Conservation (phyloP, 2,113 vertebrate genomes). For the Conger conger region DNA sequence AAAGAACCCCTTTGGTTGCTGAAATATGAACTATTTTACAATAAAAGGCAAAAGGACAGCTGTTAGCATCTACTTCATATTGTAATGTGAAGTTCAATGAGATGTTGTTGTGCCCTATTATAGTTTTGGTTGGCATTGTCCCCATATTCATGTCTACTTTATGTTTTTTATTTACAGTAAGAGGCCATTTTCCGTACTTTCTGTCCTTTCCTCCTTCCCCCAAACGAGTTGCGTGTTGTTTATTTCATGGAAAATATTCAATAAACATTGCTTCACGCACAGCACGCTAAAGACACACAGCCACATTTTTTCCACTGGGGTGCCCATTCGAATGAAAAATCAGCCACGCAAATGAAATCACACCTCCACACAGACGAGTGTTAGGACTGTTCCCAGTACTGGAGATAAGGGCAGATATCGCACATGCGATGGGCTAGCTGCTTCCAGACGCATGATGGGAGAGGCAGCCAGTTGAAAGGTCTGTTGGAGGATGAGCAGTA, state of each 20-base stretch:
- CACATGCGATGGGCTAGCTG: neutral
- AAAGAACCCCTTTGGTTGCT: neutral
- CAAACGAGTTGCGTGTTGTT: neutral
- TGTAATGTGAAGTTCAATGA: neutral
- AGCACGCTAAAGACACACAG: no score
- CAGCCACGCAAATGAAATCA: neutral
- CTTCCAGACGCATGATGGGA: constrained; percentile 18
- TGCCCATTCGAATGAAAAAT: neutral
- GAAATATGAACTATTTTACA: neutral
- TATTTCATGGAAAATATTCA: neutral
- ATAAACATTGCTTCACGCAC: neutral
- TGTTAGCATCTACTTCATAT: neutral
- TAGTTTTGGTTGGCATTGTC: no score
- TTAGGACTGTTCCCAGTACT: neutral
- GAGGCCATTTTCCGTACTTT: no score
- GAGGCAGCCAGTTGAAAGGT: neutral
- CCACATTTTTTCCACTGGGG: neutral
- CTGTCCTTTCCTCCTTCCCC: neutral
- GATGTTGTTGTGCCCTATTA: neutral
- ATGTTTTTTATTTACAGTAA: no score
- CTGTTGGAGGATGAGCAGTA: neutral
- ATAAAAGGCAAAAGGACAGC: neutral
- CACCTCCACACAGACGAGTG: neutral
- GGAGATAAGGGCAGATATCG: neutral
- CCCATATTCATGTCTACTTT: no score